A percentile compares a stretch with the other conserved stretches of the same genome.
Evolutionary conservation across 2,888 invertebrate species (phyloP).

Genomic region (Diadegma fenestrale): DNA sequence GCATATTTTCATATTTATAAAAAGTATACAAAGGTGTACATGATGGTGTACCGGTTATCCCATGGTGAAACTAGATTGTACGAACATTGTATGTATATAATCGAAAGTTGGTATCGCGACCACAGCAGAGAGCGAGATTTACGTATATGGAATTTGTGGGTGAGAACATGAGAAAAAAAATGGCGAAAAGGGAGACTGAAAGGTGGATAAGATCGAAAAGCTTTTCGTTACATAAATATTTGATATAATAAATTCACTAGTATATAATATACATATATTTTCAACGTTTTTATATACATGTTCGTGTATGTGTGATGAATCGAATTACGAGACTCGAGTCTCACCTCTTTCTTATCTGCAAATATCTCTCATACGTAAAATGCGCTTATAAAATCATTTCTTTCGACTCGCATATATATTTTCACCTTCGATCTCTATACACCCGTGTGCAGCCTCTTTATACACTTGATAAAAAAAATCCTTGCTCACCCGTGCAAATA

Average conservation of each 20-base stretch:
- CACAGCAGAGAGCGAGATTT: slow-evolving; percentile 40
- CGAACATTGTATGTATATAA: slow-evolving; percentile 36
- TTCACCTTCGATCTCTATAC: slow-evolving; percentile 56
- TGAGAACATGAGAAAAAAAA: slow-evolving; percentile 41
- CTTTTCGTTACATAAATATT: slow-evolving; percentile 57
- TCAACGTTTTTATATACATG: not conserved
- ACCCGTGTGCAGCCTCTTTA: slow-evolving; percentile 4
- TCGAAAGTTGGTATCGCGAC: slow-evolving; percentile 44
- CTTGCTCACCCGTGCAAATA: slow-evolving; percentile 1
- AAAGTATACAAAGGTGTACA: not conserved
- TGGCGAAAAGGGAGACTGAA: slow-evolving; percentile 47
- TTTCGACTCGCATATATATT: slow-evolving; percentile 42
- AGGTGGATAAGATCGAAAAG: slow-evolving; percentile 57
- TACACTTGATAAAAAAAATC: not conserved
- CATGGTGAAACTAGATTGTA: slow-evolving; percentile 47
- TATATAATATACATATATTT: slow-evolving; percentile 30
- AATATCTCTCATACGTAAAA: slow-evolving; percentile 18
- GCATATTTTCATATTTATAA: slow-evolving; percentile 18
- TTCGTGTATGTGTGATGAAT: slow-evolving; percentile 17
- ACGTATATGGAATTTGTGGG: slow-evolving; percentile 32
- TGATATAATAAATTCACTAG: slow-evolving; percentile 22
- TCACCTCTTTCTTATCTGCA: slow-evolving; percentile 48
- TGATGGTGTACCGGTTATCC: slow-evolving; percentile 36
- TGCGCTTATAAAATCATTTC: slow-evolving; percentile 33
- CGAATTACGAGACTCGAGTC: slow-evolving; percentile 57